A percentile compares a stretch with the other conserved stretches of the same genome.
Evolutionary conservation across 2,888 invertebrate species (phyloP).

Genomic region (Malthinus seriepunctatus): DNA sequence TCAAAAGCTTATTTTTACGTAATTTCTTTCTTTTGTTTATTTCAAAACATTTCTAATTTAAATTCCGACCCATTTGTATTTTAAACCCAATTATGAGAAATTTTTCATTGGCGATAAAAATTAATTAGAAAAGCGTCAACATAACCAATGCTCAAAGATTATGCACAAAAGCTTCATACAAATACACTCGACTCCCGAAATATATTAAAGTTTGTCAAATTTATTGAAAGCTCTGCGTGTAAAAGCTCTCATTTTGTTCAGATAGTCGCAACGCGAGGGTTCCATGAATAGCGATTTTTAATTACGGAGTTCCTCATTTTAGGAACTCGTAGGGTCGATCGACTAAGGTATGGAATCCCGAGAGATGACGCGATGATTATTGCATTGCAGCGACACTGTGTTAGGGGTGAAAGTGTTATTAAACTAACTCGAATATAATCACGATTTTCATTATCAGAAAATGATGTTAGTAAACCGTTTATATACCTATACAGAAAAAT

Average conservation of each 20-base stretch:
- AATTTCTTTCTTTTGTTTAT: too few species aligned
- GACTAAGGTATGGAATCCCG: conserved; percentile 22
- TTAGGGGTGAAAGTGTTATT: conserved; percentile 17
- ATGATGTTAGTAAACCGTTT: background rate
- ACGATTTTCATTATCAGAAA: conserved; percentile 1
- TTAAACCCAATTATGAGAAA: conserved; percentile 23
- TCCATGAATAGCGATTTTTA: conserved; percentile 39
- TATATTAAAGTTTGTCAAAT: conserved; percentile 41
- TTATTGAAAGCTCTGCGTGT: conserved; percentile 39
- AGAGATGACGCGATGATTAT: conserved; percentile 20
- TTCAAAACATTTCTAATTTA: conserved; percentile 19
- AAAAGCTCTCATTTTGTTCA: conserved; percentile 37
- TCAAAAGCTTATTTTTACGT: too few species aligned
- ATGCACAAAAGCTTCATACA: conserved; percentile 31
- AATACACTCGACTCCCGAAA: conserved; percentile 35
- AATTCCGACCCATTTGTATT: conserved; percentile 24
- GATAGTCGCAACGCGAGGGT: conserved; percentile 34
- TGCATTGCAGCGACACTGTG: conserved; percentile 16
- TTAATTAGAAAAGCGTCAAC: conserved; percentile 38
- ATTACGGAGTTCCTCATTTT: conserved; percentile 36
- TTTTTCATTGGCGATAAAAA: conserved; percentile 34
- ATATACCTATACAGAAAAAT: too few species aligned
- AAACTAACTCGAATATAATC: conserved; percentile 13
- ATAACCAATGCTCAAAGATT: conserved; percentile 33
- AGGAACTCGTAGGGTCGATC: conserved; percentile 26